These are phyloP conservation scores for Drosophila watanabei DNA, from an alignment of 1,140 invertebrate genomes.

Conservation along the genomic window DNA sequence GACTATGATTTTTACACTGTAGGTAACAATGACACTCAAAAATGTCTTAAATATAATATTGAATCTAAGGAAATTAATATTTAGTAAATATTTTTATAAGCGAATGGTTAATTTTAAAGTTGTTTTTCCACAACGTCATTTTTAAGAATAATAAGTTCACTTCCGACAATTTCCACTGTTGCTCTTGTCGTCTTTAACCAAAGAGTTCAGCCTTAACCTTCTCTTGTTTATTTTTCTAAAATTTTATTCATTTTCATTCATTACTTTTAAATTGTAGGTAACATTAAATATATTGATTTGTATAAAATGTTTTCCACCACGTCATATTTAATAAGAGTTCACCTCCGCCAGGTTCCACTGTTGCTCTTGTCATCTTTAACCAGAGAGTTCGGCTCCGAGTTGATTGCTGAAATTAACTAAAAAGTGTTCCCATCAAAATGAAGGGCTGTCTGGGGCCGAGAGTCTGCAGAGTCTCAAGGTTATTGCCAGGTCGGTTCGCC, in stretches of 20 bases:
- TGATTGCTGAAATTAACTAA: conserved; percentile 9
- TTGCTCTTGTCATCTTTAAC: background rate
- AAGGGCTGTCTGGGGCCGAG: background rate
- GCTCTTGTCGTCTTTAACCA: background rate
- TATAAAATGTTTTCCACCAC: too few relatives aligned
- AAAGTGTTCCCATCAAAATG: conserved; percentile 15
- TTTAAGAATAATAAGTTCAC: background rate
- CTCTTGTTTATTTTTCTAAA: too few relatives aligned
- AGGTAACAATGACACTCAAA: too few relatives aligned
- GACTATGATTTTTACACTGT: too few relatives aligned
- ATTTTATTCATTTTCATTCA: too few relatives aligned
- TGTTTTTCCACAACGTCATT: too few relatives aligned
- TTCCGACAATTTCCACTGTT: background rate
- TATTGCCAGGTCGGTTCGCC: conserved; percentile 60
- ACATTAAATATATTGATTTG: too few relatives aligned
- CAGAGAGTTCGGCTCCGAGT: background rate
- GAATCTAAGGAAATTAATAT: too few relatives aligned
- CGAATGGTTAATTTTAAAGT: too few relatives aligned
- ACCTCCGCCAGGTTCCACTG: background rate
- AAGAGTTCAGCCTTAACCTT: background rate
- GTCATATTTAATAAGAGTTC: background rate
- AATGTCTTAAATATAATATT: too few relatives aligned
- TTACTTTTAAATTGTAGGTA: too few relatives aligned
- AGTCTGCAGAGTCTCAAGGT: conserved; percentile 56
- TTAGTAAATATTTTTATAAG: too few relatives aligned